Conservation (phyloP, 2,888 invertebrate genomes). For the Erannis defoliaria region DNA sequence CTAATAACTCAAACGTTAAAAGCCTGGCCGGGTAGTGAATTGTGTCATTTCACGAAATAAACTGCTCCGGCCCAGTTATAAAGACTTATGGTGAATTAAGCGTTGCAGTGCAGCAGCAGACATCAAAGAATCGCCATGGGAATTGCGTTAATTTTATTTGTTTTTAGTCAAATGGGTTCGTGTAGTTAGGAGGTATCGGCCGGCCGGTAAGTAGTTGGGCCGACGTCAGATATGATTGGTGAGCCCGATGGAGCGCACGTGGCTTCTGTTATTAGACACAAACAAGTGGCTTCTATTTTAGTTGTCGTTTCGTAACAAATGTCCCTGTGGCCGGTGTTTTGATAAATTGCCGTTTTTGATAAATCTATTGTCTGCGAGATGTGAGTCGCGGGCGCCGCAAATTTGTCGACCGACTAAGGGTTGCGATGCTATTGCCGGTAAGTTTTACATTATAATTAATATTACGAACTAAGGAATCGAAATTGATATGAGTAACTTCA, state of each 20-base stretch:
- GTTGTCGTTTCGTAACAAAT: slow-evolving; percentile 61
- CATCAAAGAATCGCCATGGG: slow-evolving; percentile 61
- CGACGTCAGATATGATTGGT: slow-evolving; percentile 69
- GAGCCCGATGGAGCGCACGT: slow-evolving; percentile 63
- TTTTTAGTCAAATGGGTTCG: slow-evolving; percentile 50
- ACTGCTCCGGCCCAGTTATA: slow-evolving; percentile 68
- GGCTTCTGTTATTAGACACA: slow-evolving; percentile 54
- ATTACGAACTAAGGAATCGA: not conserved
- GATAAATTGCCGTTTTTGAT: slow-evolving; percentile 56
- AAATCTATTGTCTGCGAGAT: slow-evolving; percentile 28
- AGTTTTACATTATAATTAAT: slow-evolving; percentile 27
- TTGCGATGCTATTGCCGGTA: slow-evolving; percentile 50
- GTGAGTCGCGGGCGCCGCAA: slow-evolving; percentile 29
- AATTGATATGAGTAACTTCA: not conserved
- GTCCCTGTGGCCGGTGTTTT: slow-evolving; percentile 55
- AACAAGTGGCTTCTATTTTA: slow-evolving; percentile 63
- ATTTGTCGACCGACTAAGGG: slow-evolving; percentile 6
- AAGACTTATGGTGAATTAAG: slow-evolving; percentile 66
- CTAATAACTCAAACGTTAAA: slow-evolving; percentile 56
- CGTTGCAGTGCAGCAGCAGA: slow-evolving; percentile 50
- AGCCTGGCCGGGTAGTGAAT: slow-evolving; percentile 54
- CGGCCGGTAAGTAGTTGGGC: slow-evolving; percentile 20
- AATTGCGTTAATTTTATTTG: slow-evolving; percentile 50
- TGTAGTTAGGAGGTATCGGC: slow-evolving; percentile 35
- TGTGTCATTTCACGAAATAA: slow-evolving; percentile 71